phyloP scores from a whole-genome alignment of 2,113 vertebrate genomes.

The Turnix velox region DNA sequence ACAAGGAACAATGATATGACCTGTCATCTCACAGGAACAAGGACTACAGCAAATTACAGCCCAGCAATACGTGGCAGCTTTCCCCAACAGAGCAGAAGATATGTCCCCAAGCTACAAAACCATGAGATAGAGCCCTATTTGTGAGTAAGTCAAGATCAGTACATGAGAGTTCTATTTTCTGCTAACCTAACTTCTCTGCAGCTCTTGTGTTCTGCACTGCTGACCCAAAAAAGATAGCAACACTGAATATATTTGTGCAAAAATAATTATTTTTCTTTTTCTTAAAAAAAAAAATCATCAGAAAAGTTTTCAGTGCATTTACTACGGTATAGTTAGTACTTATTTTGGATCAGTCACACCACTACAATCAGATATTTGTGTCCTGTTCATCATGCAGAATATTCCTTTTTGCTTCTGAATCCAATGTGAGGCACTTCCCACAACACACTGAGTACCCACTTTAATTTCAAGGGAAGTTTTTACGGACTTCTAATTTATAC shows the following conservation, averaged over 20 bases:
- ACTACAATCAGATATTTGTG: background rate
- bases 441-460: background rate
- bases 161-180: background rate
- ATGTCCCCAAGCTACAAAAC: background rate
- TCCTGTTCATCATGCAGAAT: background rate
- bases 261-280: background rate
- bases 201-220: background rate
- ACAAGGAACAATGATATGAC: background rate
- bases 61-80: background rate
- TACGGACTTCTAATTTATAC: background rate
- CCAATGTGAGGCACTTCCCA: background rate
- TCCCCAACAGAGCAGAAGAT: background rate
- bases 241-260: background rate
- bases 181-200: background rate
- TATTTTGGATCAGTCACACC: background rate
- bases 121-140: background rate
- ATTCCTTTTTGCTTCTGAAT: background rate
- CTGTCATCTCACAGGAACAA: rapidly evolving
- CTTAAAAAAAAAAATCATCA: background rate
- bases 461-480: background rate
- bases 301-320: background rate
- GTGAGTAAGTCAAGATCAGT: background rate
- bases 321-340: background rate
- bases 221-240: background rate
- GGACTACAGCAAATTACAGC: background rate